Evolutionary conservation across 1,140 invertebrate species (phyloP), one percentile per base, ranked within the genome.

Genomic region (Schmidtea mediterranea): DNA sequence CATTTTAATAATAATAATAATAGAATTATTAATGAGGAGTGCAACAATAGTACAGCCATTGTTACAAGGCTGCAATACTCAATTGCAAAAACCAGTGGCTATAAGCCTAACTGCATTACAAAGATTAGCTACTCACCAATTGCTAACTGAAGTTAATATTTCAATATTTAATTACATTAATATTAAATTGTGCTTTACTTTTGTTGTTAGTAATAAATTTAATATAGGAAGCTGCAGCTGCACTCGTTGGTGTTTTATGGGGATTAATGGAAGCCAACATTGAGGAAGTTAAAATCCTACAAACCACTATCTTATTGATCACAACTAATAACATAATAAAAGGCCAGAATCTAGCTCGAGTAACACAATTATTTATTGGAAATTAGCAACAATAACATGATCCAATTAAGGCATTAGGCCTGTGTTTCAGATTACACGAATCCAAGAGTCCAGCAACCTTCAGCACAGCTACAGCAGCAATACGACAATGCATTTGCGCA

Each of bases 11-110:
- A 22, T 36, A 38, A 43, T 23, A 6, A 23, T 49, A 22, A 26
- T 49, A 65, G 71, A 67, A 50, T 54, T 73, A 43, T 51, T 69
- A 9, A 57, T 62, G 24, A 64, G 68, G 26, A 72, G 68, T 55
- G 52, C 60, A 23, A 72, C 94, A 68, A 81, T 95, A 56, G 69
- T 97, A 18, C 87, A 89, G 68, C 87, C 89, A n/a, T 71, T 95
- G 55, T 80, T 94, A 45, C 78, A 94, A 69, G 89, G 84, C 58
- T 95, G 87, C 73, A 86, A 94, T 61, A 89, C 84, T 18, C 92
- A 89, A 71, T 84, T 89, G 69, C 72, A 82, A 19, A 92, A 90
- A 73, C 79, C 95, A 55, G 82, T 90, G 37, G 66, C 90, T 75
- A 77, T 86, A 61, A 86, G 83, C 62, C 67, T 97, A 36, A 76